Conservation (phyloP, 2,797 vertebrate species). For the Poeciliopsis infans region DNA sequence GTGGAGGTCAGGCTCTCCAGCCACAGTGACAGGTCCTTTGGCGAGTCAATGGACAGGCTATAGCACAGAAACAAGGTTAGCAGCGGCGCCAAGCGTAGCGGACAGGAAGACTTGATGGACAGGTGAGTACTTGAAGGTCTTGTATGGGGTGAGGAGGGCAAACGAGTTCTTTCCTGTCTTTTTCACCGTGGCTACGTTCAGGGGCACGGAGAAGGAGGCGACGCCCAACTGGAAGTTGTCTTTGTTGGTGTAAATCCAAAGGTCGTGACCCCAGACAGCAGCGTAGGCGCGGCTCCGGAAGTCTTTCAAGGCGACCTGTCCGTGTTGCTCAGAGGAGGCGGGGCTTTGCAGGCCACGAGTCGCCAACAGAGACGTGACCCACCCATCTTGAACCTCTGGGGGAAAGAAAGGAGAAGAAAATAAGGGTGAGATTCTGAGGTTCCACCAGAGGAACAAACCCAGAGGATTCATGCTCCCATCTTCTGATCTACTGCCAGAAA, state of each 20-base stretch:
- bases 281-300: slow-evolving; percentile 65
- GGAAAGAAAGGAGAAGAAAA: background rate
- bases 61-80: background rate
- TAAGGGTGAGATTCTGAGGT: background rate
- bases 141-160: slow-evolving; percentile 78
- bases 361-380: slow-evolving; percentile 75
- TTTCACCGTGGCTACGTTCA: slow-evolving; percentile 76
- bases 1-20: slow-evolving; percentile 61
- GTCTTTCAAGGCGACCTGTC: slow-evolving; percentile 76
- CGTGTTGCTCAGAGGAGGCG: slow-evolving; percentile 55
- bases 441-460: background rate
- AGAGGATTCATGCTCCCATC: background rate
- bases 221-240: slow-evolving; percentile 78
- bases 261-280: slow-evolving; percentile 70
- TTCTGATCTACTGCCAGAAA: background rate
- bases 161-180: slow-evolving; percentile 71
- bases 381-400: slow-evolving; percentile 75
- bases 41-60: slow-evolving; percentile 79
- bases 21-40: slow-evolving; percentile 72
- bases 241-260: slow-evolving; percentile 82
- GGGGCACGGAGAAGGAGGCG: slow-evolving; percentile 73
- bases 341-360: slow-evolving; percentile 69
- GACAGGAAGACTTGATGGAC: background rate
- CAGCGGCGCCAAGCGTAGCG: background rate
- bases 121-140: slow-evolving; percentile 69